Evolutionary conservation across 2,888 invertebrate species (phyloP).

Genomic region (Luperina nickerlii): DNA sequence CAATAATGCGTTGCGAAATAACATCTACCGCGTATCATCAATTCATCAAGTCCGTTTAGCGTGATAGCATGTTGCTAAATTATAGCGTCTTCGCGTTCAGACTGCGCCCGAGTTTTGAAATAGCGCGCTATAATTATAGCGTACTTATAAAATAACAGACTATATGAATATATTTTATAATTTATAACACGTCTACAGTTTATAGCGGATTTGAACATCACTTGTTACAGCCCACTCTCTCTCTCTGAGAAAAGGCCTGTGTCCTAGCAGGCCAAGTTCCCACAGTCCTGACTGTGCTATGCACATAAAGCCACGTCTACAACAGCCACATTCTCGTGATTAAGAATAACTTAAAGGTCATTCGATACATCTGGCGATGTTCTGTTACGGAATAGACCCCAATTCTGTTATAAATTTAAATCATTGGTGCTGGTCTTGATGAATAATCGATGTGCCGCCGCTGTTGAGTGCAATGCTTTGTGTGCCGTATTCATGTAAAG

Average conservation of each 20-base stretch:
- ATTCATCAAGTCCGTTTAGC: no score
- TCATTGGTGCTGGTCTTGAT: slow-evolving; percentile 24
- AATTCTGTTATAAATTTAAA: slow-evolving; percentile 52
- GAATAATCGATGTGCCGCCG: slow-evolving; percentile 48
- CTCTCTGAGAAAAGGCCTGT: neutral
- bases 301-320: slow-evolving; percentile 12
- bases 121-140: no score
- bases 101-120: no score
- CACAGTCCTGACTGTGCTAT: neutral
- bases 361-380: slow-evolving; percentile 27
- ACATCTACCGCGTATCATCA: no score
- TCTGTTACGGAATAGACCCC: slow-evolving; percentile 16
- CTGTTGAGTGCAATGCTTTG: slow-evolving; percentile 27
- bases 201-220: no score
- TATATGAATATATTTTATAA: no score
- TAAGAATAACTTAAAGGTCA: slow-evolving; percentile 31
- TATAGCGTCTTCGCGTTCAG: no score
- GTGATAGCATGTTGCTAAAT: no score
- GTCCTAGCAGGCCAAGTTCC: neutral
- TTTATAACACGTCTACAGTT: no score
- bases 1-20: no score
- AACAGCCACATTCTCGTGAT: slow-evolving; percentile 7
- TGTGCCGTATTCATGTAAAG: slow-evolving; percentile 23
- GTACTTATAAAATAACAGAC: no score
- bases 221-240: neutral